phyloP scores from a whole-genome alignment of 2,113 vertebrate genomes.

The Columba janthina region DNA sequence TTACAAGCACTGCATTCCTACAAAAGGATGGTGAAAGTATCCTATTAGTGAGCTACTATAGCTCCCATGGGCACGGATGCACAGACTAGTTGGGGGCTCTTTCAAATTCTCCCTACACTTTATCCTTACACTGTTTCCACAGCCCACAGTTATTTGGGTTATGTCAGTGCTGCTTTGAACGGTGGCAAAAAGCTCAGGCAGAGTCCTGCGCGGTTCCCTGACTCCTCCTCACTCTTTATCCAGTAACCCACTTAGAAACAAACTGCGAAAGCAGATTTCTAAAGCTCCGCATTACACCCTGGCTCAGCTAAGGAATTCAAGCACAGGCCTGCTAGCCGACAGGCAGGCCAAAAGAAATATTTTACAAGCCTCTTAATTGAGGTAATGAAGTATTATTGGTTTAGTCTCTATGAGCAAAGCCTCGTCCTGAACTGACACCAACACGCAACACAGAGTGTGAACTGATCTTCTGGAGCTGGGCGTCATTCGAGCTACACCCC shows the following conservation, averaged over 20 bases:
- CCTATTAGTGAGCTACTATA: background rate
- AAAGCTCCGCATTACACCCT: background rate
- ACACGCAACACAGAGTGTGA: background rate
- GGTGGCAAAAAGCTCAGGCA: background rate
- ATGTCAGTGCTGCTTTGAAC: background rate
- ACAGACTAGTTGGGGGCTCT: background rate
- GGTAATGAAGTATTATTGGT: constrained; percentile 17
- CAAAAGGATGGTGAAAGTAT: background rate
- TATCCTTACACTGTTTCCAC: background rate
- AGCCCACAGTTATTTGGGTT: background rate
- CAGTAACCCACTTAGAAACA: background rate
- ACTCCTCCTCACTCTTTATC: background rate
- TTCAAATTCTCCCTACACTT: background rate
- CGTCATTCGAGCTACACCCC: background rate
- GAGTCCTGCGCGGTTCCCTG: background rate
- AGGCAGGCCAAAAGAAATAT: background rate
- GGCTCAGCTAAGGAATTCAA: background rate
- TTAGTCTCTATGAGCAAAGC: background rate
- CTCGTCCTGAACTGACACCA: background rate
- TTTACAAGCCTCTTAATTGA: constrained; percentile 8
- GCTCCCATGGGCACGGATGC: background rate
- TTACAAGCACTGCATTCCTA: background rate
- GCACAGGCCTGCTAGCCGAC: background rate
- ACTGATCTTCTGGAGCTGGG: background rate
- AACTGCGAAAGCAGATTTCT: background rate